Evolutionary conservation across 2,797 vertebrate species (phyloP).

Genomic region (Neoniphon sammara): DNA sequence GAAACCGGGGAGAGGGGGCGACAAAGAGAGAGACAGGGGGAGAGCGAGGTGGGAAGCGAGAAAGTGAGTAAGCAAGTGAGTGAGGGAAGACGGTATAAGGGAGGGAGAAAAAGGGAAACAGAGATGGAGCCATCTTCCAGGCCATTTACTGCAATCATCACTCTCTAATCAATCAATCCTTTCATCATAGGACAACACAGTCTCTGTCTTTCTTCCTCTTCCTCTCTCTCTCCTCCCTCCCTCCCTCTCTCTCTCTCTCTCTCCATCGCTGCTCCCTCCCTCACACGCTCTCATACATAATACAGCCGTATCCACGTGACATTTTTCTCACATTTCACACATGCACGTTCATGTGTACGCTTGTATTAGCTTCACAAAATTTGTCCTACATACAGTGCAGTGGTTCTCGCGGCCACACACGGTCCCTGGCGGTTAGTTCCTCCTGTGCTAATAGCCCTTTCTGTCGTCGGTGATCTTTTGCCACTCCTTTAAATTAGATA

Average conservation of each 20-base stretch:
- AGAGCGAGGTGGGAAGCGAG: constrained; percentile 71
- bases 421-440: background rate
- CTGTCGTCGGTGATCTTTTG: background rate
- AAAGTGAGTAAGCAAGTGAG: constrained; percentile 65
- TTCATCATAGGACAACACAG: constrained; percentile 85
- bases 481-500: background rate
- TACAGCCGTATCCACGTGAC: constrained; percentile 52
- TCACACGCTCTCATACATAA: constrained; percentile 65
- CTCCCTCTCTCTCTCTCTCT: constrained; percentile 54
- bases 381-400: background rate
- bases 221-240: constrained; percentile 31
- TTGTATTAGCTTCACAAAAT: constrained; percentile 9
- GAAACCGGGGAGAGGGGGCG: constrained; percentile 61
- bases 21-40: constrained; percentile 56
- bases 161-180: constrained; percentile 88
- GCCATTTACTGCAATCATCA: constrained; percentile 88
- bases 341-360: constrained; percentile 29
- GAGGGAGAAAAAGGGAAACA: constrained; percentile 77
- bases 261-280: constrained; percentile 50
- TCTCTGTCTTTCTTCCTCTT: constrained; percentile 60
- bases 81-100: constrained; percentile 80
- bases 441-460: background rate
- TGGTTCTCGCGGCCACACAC: background rate
- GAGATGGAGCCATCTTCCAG: constrained; percentile 85
- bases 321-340: constrained; percentile 35